Percentiles rank a stretch among this genome's conserved stretches.
Evolutionary conservation across 1,140 invertebrate species (phyloP).

Genomic region (Bilobella aurantiaca): DNA sequence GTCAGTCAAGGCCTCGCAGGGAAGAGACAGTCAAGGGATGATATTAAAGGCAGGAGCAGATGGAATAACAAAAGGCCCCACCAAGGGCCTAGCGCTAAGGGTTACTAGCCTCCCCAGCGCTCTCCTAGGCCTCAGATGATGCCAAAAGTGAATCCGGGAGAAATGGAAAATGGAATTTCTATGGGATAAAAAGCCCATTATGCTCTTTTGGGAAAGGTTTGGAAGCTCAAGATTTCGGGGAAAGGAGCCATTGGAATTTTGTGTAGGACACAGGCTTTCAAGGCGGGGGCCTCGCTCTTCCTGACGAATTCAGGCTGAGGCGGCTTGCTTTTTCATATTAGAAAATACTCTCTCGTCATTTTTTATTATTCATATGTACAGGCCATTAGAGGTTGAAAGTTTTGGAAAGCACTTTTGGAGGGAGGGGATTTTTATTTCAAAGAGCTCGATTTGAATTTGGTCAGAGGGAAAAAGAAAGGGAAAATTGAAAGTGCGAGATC

Average conservation of each 20-base stretch:
- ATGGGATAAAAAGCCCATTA: slow-evolving; percentile 9
- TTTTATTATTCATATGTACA: slow-evolving; percentile 8
- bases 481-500: too few relatives aligned
- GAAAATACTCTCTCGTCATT: slow-evolving; percentile 6
- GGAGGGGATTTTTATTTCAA: background rate
- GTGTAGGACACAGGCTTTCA: too few relatives aligned
- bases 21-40: background rate
- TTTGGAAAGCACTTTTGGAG: background rate
- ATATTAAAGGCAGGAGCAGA: background rate
- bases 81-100: too few relatives aligned
- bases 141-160: background rate
- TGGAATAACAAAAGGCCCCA: background rate
- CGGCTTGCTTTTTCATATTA: too few relatives aligned
- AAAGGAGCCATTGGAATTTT: too few relatives aligned
- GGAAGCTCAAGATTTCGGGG: too few relatives aligned
- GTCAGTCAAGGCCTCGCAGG: background rate
- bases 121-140: background rate
- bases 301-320: too few relatives aligned
- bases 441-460: background rate
- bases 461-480: background rate
- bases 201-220: background rate
- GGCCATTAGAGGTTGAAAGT: background rate
- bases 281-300: too few relatives aligned
- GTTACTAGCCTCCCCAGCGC: too few relatives aligned
- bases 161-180: slow-evolving; percentile 8